Evolutionary conservation across 2,797 vertebrate species (phyloP).

Genomic region (Pantherophis vulpinus): DNA sequence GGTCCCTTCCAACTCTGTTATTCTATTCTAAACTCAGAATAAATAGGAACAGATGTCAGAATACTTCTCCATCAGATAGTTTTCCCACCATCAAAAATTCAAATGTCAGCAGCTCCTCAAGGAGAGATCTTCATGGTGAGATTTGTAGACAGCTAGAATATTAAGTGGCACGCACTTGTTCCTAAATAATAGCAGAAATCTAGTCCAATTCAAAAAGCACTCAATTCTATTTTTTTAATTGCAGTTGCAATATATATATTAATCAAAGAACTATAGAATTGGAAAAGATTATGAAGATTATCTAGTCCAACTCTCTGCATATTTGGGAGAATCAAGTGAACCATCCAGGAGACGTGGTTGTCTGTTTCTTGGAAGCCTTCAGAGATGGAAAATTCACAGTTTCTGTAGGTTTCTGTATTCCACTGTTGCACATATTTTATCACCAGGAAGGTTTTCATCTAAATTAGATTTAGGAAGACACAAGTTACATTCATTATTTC

Average conservation of each 20-base stretch:
- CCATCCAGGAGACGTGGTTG: neutral
- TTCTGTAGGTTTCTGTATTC: neutral
- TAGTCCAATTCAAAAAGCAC: neutral
- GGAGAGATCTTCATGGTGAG: neutral
- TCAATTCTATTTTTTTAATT: neutral
- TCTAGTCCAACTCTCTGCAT: neutral
- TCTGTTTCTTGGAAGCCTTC: neutral
- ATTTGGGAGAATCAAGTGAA: neutral
- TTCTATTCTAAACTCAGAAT: neutral
- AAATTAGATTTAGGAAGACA: neutral
- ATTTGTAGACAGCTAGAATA: neutral
- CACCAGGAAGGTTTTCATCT: neutral
- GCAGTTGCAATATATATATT: neutral
- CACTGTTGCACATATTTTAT: neutral
- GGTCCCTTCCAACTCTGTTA: no score
- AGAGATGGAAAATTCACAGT: neutral
- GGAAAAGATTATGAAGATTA: neutral
- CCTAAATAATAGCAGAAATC: neutral
- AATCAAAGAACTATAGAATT: neutral
- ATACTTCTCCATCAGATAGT: neutral
- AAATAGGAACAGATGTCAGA: neutral
- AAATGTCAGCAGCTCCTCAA: neutral
- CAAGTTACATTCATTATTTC: neutral
- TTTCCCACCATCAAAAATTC: neutral
- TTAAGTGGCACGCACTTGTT: neutral